Evolutionary conservation across 2,888 invertebrate species (phyloP).

Genomic region (Melanchra persicariae): DNA sequence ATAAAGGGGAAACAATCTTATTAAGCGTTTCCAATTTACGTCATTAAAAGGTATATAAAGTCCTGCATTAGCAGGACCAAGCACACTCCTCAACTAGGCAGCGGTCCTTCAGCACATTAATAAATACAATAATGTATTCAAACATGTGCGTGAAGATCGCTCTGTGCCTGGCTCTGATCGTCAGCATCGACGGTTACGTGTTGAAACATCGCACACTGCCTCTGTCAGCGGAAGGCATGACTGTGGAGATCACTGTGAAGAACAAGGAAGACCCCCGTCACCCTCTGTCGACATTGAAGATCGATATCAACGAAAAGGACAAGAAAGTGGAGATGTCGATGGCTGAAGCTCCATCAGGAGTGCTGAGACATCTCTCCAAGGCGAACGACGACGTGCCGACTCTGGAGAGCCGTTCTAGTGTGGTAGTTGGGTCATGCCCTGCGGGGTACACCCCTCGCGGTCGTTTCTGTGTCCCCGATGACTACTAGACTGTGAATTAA

Average conservation of each 20-base stretch:
- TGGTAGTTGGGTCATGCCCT: slow-evolving; percentile 65
- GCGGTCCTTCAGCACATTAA: slow-evolving; percentile 47
- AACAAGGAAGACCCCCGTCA: slow-evolving; percentile 37
- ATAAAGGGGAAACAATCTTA: background rate
- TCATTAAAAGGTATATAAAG: slow-evolving; percentile 49
- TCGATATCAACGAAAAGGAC: slow-evolving; percentile 48
- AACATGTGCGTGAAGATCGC: slow-evolving; percentile 57
- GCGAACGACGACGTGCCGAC: slow-evolving; percentile 11
- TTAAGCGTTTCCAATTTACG: slow-evolving; percentile 21
- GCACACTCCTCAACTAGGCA: slow-evolving; percentile 31
- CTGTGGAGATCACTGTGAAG: slow-evolving; percentile 63
- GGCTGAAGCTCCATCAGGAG: slow-evolving; percentile 39
- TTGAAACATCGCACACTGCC: slow-evolving; percentile 50
- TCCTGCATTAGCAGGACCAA: background rate
- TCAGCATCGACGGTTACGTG: slow-evolving; percentile 59
- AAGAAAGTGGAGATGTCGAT: slow-evolving; percentile 43
- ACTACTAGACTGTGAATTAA: slow-evolving; percentile 29
- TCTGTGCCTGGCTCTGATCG: slow-evolving; percentile 59
- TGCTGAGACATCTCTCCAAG: slow-evolving; percentile 18
- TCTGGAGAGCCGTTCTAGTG: slow-evolving; percentile 59
- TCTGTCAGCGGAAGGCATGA: slow-evolving; percentile 62
- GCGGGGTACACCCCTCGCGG: slow-evolving; percentile 63
- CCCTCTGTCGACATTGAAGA: slow-evolving; percentile 53
- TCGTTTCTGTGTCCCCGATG: slow-evolving; percentile 69
- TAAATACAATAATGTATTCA: slow-evolving; percentile 61